phyloP scores from a whole-genome alignment of 2,888 invertebrate genomes.

The Polymixis lichenea region DNA sequence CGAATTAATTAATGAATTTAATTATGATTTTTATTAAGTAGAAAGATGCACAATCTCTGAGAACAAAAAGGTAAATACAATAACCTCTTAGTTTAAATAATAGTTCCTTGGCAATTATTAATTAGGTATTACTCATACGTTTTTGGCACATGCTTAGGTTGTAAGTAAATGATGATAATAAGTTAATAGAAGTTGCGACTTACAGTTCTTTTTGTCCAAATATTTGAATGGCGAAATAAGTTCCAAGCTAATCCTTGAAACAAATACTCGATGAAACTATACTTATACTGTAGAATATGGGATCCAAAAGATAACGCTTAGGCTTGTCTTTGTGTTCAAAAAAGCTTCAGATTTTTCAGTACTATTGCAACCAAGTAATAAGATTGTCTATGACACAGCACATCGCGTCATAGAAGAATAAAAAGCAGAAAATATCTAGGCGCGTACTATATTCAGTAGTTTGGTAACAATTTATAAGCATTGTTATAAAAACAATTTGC shows the following conservation, averaged over 20 bases:
- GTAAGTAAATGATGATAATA: conserved; percentile 5
- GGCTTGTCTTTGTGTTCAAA: background rate
- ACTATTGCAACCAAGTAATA: background rate
- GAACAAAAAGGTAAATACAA: conserved; percentile 19
- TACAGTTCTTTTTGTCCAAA: conserved; percentile 13
- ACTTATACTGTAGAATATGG: background rate
- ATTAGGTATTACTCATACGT: conserved; percentile 22
- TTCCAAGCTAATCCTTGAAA: background rate
- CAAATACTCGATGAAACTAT: background rate
- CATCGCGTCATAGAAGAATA: background rate
- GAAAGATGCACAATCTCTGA: background rate
- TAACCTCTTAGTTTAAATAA: conserved; percentile 12
- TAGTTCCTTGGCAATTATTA: conserved; percentile 22
- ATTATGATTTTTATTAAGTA: background rate
- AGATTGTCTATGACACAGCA: background rate
- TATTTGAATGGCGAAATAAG: conserved; percentile 17
- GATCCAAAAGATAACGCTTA: conserved; percentile 5
- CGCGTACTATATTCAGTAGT: background rate
- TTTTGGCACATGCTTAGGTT: conserved; percentile 38
- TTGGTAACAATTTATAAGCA: background rate
- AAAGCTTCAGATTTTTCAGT: conserved; percentile 4
- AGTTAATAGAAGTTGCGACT: conserved; percentile 1
- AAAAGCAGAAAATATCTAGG: background rate
- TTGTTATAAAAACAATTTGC: background rate
- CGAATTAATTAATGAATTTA: background rate